Evolutionary conservation across 2,888 invertebrate species (phyloP).

Genomic region (Neoascia interrupta): DNA sequence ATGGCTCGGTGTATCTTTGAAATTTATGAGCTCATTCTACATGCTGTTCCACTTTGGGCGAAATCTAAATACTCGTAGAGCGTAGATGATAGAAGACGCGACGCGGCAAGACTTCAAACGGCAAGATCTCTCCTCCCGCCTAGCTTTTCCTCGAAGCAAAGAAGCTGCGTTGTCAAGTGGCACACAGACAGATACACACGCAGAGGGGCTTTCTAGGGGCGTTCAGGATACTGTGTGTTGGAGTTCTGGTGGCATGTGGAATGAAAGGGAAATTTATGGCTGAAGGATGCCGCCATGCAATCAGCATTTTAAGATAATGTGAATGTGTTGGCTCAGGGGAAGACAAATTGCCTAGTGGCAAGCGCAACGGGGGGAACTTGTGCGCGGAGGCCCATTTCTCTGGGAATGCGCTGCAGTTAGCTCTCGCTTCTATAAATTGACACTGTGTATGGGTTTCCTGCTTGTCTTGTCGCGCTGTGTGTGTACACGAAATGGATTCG

Average conservation of each 20-base stretch:
- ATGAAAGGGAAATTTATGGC: conserved; percentile 69
- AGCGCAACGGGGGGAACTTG: conserved; percentile 28
- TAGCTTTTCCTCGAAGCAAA: conserved; percentile 26
- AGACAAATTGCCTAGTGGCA: conserved; percentile 68
- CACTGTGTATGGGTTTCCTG: conserved; percentile 66
- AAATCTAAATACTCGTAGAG: conserved; percentile 66
- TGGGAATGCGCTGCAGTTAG: conserved; percentile 41
- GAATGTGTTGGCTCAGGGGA: conserved; percentile 63
- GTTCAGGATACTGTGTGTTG: conserved; percentile 23
- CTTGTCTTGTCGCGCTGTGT: conserved; percentile 52
- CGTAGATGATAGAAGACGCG: conserved; percentile 61
- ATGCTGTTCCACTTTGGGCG: conserved; percentile 68
- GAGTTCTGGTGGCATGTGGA: conserved; percentile 53
- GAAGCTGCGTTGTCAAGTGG: conserved; percentile 59
- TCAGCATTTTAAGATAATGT: conserved; percentile 69
- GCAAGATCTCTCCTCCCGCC: conserved; percentile 36
- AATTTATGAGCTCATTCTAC: conserved; percentile 69
- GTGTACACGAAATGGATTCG: conserved; percentile 63
- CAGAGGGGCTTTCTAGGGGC: conserved; percentile 25
- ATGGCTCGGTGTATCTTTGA: conserved; percentile 52
- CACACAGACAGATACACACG: conserved; percentile 19
- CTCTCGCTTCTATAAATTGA: conserved; percentile 52
- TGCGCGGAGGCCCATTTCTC: conserved; percentile 20
- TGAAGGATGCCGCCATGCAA: conserved; percentile 67
- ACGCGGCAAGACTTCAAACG: conserved; percentile 61